Conservation (phyloP, 2,797 vertebrate genomes). For the Tangara arthus region DNA sequence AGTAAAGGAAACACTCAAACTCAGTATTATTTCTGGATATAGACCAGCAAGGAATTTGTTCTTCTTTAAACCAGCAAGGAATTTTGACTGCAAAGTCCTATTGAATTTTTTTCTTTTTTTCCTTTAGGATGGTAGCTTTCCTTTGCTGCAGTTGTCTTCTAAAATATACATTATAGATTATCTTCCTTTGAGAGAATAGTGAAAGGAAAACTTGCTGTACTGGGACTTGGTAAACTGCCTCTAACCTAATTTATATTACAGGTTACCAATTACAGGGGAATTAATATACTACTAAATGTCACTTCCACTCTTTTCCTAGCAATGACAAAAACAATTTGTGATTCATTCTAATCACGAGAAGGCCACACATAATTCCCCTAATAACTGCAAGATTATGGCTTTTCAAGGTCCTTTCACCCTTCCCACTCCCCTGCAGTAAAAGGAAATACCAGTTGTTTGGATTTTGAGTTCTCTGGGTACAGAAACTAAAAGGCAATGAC, state of each 20-base stretch:
- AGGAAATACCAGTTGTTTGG: not conserved
- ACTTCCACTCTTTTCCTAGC: not conserved
- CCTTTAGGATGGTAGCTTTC: not conserved
- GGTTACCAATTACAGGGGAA: not conserved
- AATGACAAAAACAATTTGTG: constrained; percentile 18
- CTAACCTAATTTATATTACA: not conserved
- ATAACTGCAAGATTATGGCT: not conserved
- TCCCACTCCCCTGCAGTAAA: not conserved
- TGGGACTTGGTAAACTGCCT: not conserved
- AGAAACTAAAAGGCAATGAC: not conserved
- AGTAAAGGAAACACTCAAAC: not conserved
- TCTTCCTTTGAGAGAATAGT: not conserved
- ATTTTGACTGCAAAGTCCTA: not conserved
- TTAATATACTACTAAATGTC: not conserved
- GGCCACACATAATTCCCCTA: not conserved
- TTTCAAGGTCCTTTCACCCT: not conserved
- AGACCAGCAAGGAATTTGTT: not conserved
- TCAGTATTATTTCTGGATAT: not conserved
- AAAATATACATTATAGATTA: not conserved
- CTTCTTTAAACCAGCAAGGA: not conserved
- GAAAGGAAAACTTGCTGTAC: not conserved
- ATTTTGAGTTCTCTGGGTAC: not conserved
- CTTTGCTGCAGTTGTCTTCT: not conserved
- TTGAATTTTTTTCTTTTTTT: not conserved
- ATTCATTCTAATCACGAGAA: not conserved